Conservation (phyloP, 2,888 invertebrate genomes). For the Cryptocephalus primarius region DNA sequence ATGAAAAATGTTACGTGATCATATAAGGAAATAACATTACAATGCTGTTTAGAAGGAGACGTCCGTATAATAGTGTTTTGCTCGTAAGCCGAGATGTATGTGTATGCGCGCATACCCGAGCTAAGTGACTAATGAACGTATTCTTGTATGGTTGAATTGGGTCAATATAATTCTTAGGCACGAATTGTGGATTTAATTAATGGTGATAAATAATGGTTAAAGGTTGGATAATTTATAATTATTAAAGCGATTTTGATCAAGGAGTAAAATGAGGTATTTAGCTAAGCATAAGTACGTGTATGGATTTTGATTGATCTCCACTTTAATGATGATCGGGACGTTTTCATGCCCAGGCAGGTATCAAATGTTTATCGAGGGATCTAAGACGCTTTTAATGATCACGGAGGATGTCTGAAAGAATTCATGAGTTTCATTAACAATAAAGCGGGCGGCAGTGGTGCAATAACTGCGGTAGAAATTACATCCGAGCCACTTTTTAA, state of each 20-base stretch:
- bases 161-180: not conserved
- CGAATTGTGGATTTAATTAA: not conserved
- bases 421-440: slow-evolving; percentile 8
- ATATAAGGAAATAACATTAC: too few relatives aligned
- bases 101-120: not conserved
- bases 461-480: slow-evolving; percentile 27
- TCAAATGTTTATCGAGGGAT: not conserved
- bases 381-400: not conserved
- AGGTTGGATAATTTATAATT: too few relatives aligned
- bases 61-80: too few relatives aligned
- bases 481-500: slow-evolving; percentile 29
- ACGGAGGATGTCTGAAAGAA: slow-evolving; percentile 4
- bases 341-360: too few relatives aligned
- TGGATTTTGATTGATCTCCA: too few relatives aligned
- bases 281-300: too few relatives aligned
- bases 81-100: not conserved
- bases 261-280: too few relatives aligned
- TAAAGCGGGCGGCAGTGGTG: slow-evolving; percentile 18
- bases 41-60: too few relatives aligned
- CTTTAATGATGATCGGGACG: too few relatives aligned
- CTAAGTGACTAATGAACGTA: not conserved
- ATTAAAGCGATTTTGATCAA: too few relatives aligned
- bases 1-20: too few relatives aligned
- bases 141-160: not conserved
- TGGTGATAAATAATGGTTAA: too few relatives aligned